Percentiles rank a stretch among this genome's conserved stretches.
Conservation (phyloP, 2,888 invertebrate species). For the Scaptomyza caliginosa region DNA sequence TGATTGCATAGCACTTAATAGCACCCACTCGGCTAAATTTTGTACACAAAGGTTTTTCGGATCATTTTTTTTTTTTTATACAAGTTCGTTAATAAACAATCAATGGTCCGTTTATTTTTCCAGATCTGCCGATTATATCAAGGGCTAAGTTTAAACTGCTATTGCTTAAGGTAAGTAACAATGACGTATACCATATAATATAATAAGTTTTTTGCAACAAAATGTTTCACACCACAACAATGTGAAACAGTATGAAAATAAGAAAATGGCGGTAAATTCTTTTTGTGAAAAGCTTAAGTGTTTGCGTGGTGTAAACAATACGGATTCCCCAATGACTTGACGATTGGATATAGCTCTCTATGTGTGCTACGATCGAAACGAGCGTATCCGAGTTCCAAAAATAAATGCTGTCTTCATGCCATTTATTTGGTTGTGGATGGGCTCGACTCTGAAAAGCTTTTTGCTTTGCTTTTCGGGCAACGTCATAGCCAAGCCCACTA, state of each 20-base stretch:
- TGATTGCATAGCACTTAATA: no score
- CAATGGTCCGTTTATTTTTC: neutral
- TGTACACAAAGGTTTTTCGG: no score
- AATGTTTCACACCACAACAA: conserved; percentile 25
- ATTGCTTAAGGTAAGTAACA: conserved; percentile 25
- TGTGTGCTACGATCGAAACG: no score
- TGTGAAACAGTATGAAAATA: neutral
- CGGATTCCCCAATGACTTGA: conserved; percentile 9
- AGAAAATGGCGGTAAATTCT: conserved; percentile 6
- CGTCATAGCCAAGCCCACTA: conserved; percentile 45
- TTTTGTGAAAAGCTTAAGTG: neutral
- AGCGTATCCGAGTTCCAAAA: conserved; percentile 57
- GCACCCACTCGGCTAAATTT: no score
- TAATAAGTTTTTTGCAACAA: conserved; percentile 8
- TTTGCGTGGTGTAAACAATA: conserved; percentile 14
- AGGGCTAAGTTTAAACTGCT: neutral
- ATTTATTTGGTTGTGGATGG: conserved; percentile 38
- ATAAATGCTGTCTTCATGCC: conserved; percentile 69
- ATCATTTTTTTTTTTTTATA: no score
- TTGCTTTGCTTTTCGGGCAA: conserved; percentile 14
- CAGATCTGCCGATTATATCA: neutral
- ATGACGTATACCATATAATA: no score
- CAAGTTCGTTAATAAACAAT: no score
- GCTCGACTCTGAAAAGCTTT: conserved; percentile 30
- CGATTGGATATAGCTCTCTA: no score